Conservation (phyloP, 2,888 invertebrate genomes). For the Drosophila kuntzei region DNA sequence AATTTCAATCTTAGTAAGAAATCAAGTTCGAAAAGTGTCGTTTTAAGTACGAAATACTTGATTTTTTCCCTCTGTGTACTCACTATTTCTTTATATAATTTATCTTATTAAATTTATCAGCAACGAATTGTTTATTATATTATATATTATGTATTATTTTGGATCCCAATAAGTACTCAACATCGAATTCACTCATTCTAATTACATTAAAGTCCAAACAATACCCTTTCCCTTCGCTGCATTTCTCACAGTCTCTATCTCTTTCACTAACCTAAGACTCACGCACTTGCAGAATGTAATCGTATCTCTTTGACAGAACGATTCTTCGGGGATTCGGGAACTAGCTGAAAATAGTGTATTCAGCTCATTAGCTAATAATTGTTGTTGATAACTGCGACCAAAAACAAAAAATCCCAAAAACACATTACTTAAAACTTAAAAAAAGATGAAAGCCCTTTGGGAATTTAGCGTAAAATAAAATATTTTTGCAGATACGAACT, state of each 20-base stretch:
- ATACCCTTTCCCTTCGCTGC: neutral
- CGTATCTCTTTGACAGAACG: constrained; percentile 6
- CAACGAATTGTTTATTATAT: neutral
- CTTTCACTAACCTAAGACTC: neutral
- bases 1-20: no score
- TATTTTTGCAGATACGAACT: constrained; percentile 2
- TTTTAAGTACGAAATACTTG: no score
- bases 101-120: no score
- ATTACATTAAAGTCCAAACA: neutral
- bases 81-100: no score
- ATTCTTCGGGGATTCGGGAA: constrained; percentile 15
- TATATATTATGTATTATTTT: neutral
- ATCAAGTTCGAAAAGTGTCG: no score
- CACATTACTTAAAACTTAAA: constrained; percentile 23
- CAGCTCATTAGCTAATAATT: constrained; percentile 43
- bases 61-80: no score
- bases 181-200: no score
- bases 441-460: constrained; percentile 24
- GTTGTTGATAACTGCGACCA: constrained; percentile 33
- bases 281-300: constrained; percentile 7
- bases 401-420: constrained; percentile 24
- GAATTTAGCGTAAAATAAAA: constrained; percentile 5
- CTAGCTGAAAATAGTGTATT: constrained; percentile 37
- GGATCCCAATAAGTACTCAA: no score
- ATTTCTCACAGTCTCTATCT: neutral